phyloP scores from a whole-genome alignment of 2,888 invertebrate species.

The Andrena minutula region DNA sequence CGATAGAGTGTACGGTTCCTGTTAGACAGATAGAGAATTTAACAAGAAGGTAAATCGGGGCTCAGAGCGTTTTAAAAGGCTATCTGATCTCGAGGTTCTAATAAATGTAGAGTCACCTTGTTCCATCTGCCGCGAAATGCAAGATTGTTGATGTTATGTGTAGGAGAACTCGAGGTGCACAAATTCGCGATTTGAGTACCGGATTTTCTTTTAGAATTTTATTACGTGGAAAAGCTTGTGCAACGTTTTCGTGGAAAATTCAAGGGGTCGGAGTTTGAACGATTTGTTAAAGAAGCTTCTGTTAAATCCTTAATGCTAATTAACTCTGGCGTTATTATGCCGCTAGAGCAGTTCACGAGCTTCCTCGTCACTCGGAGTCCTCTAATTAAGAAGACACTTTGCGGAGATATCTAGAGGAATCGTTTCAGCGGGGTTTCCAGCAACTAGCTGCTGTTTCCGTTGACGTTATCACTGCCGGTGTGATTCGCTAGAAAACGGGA shows the following conservation, averaged over 20 bases:
- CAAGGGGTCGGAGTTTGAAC: not conserved
- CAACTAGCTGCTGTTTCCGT: not conserved
- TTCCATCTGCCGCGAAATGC: no score
- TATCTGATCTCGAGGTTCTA: no score
- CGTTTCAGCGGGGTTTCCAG: not conserved
- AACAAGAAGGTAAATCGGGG: not conserved
- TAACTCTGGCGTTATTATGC: not conserved
- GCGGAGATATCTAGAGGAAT: not conserved
- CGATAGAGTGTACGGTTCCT: not conserved
- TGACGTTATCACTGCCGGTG: not conserved
- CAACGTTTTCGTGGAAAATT: not conserved
- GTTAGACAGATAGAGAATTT: not conserved
- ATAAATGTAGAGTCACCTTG: no score
- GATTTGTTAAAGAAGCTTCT: not conserved
- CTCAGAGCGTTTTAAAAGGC: no score
- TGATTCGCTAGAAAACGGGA: not conserved
- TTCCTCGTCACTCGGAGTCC: not conserved
- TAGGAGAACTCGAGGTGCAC: no score
- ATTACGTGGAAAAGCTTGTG: not conserved
- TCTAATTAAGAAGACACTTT: slow-evolving; percentile 20
- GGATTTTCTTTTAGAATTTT: no score
- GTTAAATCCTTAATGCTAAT: slow-evolving; percentile 26
- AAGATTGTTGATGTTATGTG: no score
- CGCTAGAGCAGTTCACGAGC: not conserved
- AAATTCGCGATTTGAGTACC: no score